phyloP scores from a whole-genome alignment of 2,797 vertebrate species.

The Emydoidea blandingii region DNA sequence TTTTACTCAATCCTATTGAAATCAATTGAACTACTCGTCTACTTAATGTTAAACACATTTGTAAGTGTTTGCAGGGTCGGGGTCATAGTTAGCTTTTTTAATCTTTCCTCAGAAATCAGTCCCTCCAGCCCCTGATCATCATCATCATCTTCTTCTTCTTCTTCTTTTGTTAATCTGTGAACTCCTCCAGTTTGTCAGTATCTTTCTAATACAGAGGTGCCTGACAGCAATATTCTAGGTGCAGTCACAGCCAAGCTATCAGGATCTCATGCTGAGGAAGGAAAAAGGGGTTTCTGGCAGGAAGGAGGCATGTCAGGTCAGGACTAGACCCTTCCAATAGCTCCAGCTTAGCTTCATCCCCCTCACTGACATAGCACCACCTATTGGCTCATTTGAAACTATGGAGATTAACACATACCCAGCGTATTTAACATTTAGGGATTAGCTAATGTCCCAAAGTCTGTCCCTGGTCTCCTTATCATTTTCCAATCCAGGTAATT shows the following conservation, averaged over 20 bases:
- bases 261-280: background rate
- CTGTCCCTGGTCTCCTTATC: background rate
- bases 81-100: background rate
- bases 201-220: background rate
- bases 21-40: background rate
- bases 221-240: background rate
- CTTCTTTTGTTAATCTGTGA: background rate
- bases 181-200: background rate
- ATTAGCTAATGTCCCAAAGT: rapidly evolving
- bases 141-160: too few relatives aligned
- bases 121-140: background rate
- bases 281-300: background rate
- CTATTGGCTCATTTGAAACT: background rate
- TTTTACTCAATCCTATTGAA: background rate
- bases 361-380: background rate
- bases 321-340: background rate
- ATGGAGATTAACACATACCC: background rate
- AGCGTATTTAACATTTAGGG: rapidly evolving
- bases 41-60: background rate
- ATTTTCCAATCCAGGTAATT: too few relatives aligned
- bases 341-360: background rate
- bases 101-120: background rate
- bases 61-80: background rate
- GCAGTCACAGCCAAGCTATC: background rate
- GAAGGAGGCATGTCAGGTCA: background rate